Base-by-base conservation (phyloP, 2,113 vertebrate genomes). In the Gymnogyps californianus region DNA sequence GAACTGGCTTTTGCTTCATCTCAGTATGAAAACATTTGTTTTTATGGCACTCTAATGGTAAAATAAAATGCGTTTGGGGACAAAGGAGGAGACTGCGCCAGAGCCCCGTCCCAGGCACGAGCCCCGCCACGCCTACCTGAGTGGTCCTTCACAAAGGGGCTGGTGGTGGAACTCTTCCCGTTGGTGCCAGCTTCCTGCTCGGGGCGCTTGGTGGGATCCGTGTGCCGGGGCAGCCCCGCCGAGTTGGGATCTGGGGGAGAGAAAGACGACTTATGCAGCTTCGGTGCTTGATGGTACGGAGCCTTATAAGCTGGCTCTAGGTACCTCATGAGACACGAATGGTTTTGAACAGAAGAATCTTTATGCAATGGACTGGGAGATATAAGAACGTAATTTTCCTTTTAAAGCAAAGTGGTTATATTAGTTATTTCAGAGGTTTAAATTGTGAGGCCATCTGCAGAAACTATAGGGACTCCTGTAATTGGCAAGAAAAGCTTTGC, bases 241-340 rank as follows among this genome's bases (percentile, higher is more conserved):
- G 99, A 99, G 93, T 98, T 98, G 42, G 99, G 99, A 99, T 99
- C 99, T 99, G 98, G 40, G 95, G 88, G 75, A 98, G 96, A 97
- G 79, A 97, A 59, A 98, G 93, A 95, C 0, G 40, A 76, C 95
- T 98, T 97, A 96, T 96, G 96, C 83, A 74, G 93, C 90, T 94
- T 95, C 26, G n/a, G 92, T 2, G 38, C 76, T 84, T 49, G 71
- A 91, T 6, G 16, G 20, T 19, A 91, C 11, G 17, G 90, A 96
- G 96, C 92, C 93, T 96, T 87, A 42, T 51, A 87, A 96, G 77
- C 59, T 18, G 29, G 67, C 78, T 96, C 89, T 66, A 86, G 85
- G 71, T 58, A 94, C 89, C 95, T 97, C 26, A 10, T 94, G 90
- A 98, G 93, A 97, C 96, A 97, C 16, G 55, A 97, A 95, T 75